phyloP scores from a whole-genome alignment of 1,140 invertebrate genomes.

The Delia radicum region DNA sequence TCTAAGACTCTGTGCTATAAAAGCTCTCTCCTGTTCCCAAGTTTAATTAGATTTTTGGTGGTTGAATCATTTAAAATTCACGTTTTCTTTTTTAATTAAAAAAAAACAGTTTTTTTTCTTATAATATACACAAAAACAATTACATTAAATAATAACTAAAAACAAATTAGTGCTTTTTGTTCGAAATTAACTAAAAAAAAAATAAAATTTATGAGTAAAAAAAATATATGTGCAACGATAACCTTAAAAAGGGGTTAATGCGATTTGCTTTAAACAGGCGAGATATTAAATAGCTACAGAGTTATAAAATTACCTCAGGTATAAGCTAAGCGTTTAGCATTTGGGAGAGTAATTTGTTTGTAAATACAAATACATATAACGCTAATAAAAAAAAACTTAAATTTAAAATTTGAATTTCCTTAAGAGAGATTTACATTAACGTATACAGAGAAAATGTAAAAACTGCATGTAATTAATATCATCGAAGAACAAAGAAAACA shows the following conservation, averaged over 20 bases:
- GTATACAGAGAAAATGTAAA: too few relatives aligned
- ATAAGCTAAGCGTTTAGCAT: background rate
- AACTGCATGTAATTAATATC: too few relatives aligned
- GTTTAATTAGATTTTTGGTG: constrained; percentile 46
- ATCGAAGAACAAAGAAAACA: too few relatives aligned
- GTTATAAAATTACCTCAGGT: background rate
- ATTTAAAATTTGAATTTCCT: too few relatives aligned
- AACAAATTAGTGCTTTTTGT: background rate
- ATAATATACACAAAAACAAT: constrained; percentile 50
- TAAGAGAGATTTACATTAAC: too few relatives aligned
- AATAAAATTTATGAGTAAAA: background rate
- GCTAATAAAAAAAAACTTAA: too few relatives aligned
- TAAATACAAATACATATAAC: too few relatives aligned
- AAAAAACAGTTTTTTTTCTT: constrained; percentile 36
- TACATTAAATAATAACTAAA: constrained; percentile 12
- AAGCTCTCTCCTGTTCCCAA: constrained; percentile 55
- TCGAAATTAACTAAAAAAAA: background rate
- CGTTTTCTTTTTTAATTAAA: constrained; percentile 5
- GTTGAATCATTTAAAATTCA: constrained; percentile 6
- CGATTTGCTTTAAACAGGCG: constrained; percentile 3
- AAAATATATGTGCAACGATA: background rate
- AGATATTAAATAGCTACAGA: constrained; percentile 19
- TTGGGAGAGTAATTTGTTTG: too few relatives aligned
- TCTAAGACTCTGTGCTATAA: constrained; percentile 48
- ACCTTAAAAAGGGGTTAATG: background rate